Evolutionary conservation across 2,888 invertebrate genomes (phyloP).

Genomic region (Nemoura dubitans): DNA sequence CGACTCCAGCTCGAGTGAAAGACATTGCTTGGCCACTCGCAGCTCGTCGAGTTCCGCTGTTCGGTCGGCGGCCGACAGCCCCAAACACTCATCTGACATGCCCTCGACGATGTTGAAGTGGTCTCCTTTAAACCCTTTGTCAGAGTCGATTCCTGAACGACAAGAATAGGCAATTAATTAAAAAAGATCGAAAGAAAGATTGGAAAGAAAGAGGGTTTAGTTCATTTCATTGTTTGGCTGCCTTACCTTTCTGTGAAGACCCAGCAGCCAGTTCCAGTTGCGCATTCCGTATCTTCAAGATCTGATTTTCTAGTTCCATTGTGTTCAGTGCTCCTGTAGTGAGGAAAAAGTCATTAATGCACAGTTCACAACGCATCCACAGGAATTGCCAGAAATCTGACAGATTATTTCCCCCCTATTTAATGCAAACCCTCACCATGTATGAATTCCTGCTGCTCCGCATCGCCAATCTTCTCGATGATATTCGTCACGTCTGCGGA

Average conservation of each 20-base stretch:
- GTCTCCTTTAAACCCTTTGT: not conserved
- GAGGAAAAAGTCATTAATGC: not conserved
- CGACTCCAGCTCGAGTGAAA: constrained; percentile 45
- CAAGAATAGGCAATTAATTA: not conserved
- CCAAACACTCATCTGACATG: not conserved
- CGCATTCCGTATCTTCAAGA: constrained; percentile 48
- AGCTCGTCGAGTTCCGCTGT: not conserved
- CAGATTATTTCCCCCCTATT: too few species aligned
- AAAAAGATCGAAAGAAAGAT: not conserved
- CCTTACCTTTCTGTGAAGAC: not conserved
- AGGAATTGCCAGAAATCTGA: too few species aligned
- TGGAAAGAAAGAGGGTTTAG: not conserved
- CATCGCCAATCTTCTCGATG: constrained; percentile 58
- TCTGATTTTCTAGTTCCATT: constrained; percentile 55
- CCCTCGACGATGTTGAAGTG: not conserved
- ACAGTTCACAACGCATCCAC: too few species aligned
- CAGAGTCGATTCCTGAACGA: not conserved
- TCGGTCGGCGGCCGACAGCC: not conserved
- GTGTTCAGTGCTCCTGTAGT: constrained; percentile 56
- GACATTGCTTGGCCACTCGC: not conserved
- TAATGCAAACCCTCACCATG: constrained; percentile 45
- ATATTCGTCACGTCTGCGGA: constrained; percentile 58
- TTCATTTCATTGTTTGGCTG: not conserved
- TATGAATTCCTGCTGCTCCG: constrained; percentile 57
- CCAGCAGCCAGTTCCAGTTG: constrained; percentile 44